Conservation (phyloP, 2,113 vertebrate species). For the Zapornia atra region DNA sequence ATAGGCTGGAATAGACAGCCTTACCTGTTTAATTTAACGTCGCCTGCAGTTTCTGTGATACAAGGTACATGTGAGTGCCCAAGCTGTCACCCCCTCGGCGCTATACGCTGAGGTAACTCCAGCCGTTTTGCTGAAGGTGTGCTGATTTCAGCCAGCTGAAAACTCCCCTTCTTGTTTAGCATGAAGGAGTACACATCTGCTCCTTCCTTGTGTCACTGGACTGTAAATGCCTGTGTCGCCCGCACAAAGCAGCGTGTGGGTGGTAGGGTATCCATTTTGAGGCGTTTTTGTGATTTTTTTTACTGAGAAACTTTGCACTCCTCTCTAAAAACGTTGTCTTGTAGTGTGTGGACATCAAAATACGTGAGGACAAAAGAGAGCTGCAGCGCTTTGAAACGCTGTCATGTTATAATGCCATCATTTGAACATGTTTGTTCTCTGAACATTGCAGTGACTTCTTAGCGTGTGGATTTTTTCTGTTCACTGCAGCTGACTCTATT, state of each 20-base stretch:
- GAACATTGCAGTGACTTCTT: neutral
- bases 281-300: neutral
- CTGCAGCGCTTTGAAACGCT: neutral
- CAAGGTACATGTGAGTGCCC: neutral
- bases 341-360: neutral
- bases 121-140: neutral
- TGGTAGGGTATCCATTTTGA: neutral
- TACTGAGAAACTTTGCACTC: neutral
- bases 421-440: neutral
- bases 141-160: neutral
- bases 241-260: neutral
- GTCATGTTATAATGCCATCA: neutral
- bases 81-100: neutral
- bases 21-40: neutral
- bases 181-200: fast-evolving
- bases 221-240: neutral
- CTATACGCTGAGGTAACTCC: neutral
- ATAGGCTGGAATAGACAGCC: neutral
- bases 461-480: neutral
- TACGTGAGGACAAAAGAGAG: neutral
- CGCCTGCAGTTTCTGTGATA: neutral
- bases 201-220: neutral
- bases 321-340: too few relatives aligned
- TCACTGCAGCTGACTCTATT: neutral
- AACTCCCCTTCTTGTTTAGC: neutral